These are phyloP conservation scores for Gymnobelideus leadbeateri DNA, from an alignment of 2,113 vertebrate species.

Conservation along the genomic window DNA sequence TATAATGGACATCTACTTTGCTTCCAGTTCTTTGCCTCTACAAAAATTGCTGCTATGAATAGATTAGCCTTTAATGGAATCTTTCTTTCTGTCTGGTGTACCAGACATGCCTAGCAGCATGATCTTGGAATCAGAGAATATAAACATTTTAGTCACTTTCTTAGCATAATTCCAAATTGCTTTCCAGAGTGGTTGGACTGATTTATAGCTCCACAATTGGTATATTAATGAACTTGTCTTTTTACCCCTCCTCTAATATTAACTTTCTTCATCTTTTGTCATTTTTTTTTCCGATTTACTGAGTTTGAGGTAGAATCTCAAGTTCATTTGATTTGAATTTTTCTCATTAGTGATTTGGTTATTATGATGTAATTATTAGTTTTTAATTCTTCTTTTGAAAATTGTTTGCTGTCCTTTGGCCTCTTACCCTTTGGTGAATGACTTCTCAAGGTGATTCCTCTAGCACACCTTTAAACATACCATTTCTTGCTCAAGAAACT, in stretches of 20 bases:
- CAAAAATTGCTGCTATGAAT: neutral
- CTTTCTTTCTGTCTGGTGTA: neutral
- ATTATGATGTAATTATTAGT: neutral
- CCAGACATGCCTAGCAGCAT: neutral
- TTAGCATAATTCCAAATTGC: neutral
- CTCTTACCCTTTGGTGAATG: too few species aligned
- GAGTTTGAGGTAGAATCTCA: neutral
- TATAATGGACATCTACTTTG: neutral
- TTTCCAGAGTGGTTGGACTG: neutral
- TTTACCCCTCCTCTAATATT: neutral
- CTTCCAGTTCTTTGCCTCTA: neutral
- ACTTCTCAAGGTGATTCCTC: too few species aligned
- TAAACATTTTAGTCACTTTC: slow-evolving; percentile 1
- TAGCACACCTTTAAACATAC: too few species aligned
- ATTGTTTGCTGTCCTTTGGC: too few species aligned
- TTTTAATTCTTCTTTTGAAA: neutral
- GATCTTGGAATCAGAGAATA: neutral
- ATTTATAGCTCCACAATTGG: neutral
- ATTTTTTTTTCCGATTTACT: neutral
- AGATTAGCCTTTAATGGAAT: neutral
- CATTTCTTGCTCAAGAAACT: too few species aligned
- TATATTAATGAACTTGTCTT: neutral
- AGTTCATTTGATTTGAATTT: neutral
- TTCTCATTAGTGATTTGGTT: neutral
- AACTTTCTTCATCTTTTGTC: neutral